Percentiles rank a stretch among this genome's conserved stretches.
Conservation (phyloP, 2,797 vertebrate genomes). For the Epinephelus awoara region DNA sequence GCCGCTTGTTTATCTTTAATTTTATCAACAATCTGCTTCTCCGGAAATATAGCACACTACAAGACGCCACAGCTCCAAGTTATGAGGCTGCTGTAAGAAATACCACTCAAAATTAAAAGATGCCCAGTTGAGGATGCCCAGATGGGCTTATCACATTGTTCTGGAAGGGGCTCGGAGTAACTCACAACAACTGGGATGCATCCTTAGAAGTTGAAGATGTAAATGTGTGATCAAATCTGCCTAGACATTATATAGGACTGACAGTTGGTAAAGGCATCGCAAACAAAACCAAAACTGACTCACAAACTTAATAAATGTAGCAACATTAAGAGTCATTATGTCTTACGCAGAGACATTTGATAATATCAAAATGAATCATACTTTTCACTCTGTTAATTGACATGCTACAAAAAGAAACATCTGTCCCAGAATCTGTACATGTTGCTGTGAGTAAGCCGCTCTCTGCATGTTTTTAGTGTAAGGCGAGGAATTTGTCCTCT, state of each 20-base stretch:
- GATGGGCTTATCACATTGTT: constrained; percentile 48
- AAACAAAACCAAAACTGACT: neutral
- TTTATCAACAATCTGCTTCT: constrained; percentile 65
- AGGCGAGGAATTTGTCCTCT: constrained; percentile 78
- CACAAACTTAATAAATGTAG: constrained; percentile 23
- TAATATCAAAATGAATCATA: constrained; percentile 3
- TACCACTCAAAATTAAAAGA: constrained; percentile 39
- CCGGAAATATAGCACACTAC: constrained; percentile 47
- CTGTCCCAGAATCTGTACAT: constrained; percentile 23
- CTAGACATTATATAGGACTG: constrained; percentile 1
- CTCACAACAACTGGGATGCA: constrained; percentile 12
- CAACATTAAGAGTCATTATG: constrained; percentile 45
- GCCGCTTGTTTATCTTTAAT: constrained; percentile 60
- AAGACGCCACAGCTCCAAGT: constrained; percentile 23
- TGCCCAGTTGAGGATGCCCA: constrained; percentile 16
- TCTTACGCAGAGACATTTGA: too few relatives aligned
- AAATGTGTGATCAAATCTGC: constrained; percentile 21
- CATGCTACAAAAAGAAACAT: constrained; percentile 68
- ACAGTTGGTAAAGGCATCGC: constrained; percentile 12
- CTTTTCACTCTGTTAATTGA: constrained; percentile 60
- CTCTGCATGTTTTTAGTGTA: constrained; percentile 64
- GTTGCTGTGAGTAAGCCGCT: neutral
- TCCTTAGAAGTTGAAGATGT: neutral
- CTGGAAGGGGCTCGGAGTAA: constrained; percentile 10
- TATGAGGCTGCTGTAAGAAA: constrained; percentile 43